Evolutionary conservation across 2,113 vertebrate species (phyloP).

Genomic region (Pteropus alecto): DNA sequence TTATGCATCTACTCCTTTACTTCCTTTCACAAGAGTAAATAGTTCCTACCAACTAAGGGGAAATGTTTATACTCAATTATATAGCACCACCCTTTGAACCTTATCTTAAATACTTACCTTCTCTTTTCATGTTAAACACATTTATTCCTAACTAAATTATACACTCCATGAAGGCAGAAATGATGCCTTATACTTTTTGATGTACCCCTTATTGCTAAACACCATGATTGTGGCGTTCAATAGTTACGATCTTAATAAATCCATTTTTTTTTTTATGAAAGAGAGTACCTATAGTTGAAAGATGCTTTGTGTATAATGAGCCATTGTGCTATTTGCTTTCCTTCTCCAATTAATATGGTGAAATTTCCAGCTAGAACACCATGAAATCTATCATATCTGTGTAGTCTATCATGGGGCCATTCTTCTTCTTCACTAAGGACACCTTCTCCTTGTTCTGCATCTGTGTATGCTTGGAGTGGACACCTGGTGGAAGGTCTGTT

Average conservation of each 20-base stretch:
- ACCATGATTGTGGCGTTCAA: neutral
- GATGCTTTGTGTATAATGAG: neutral
- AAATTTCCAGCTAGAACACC: neutral
- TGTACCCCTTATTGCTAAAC: neutral
- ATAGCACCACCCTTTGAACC: neutral
- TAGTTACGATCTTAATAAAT: neutral
- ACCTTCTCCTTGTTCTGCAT: conserved; percentile 47
- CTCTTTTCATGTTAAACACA: neutral
- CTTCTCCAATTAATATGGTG: neutral
- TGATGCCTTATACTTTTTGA: neutral
- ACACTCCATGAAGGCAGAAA: neutral
- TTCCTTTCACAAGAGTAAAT: neutral
- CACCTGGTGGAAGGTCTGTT: conserved; percentile 45
- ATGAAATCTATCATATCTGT: neutral
- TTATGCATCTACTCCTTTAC: neutral
- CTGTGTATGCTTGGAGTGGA: conserved; percentile 19
- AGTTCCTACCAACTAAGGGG: neutral
- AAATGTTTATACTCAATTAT: neutral
- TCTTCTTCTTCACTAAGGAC: conserved; percentile 22
- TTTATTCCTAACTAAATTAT: neutral
- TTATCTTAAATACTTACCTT: neutral
- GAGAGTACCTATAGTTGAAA: conserved; percentile 9
- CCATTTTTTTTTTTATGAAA: neutral
- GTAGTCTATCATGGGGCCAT: neutral
- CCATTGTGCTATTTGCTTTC: neutral